phyloP scores from a whole-genome alignment of 1,140 invertebrate genomes.

The Caenorhabditis remanei region DNA sequence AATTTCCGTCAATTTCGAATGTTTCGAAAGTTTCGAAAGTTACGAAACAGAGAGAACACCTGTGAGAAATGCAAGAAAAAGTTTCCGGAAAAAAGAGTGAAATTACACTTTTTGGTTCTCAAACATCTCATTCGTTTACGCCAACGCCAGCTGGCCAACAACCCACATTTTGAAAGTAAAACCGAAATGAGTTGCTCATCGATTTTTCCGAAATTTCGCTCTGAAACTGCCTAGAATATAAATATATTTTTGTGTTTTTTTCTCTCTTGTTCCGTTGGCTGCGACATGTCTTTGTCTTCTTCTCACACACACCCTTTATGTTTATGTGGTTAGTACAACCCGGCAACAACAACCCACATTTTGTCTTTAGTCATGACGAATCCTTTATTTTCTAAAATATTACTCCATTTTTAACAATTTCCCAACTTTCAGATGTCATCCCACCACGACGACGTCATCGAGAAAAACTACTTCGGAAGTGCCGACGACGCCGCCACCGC shows the following conservation, averaged over 20 bases:
- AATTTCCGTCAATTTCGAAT: background rate
- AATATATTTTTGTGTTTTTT: background rate
- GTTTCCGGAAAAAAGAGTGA: background rate
- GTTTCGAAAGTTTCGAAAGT: background rate
- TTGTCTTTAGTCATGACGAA: slow-evolving; percentile 3
- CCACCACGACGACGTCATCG: slow-evolving; percentile 41
- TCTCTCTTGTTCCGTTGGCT: background rate
- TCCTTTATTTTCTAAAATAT: background rate
- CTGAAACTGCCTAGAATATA: background rate
- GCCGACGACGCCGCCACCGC: slow-evolving; percentile 8
- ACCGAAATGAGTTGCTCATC: background rate
- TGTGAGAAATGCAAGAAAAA: background rate
- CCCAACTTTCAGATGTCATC: slow-evolving; percentile 34
- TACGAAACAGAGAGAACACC: background rate
- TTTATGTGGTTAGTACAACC: slow-evolving; percentile 41
- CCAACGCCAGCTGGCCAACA: slow-evolving; percentile 15
- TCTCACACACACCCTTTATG: background rate
- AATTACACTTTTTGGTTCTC: slow-evolving; percentile 39
- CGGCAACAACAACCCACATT: background rate
- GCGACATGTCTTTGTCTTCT: background rate
- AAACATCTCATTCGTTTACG: slow-evolving; percentile 31
- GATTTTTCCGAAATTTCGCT: background rate
- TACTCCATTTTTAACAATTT: background rate
- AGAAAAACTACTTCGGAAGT: slow-evolving; percentile 21
- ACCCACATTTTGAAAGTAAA: background rate